phyloP scores from a whole-genome alignment of 2,888 invertebrate species.

The Aspidapion aeneum region DNA sequence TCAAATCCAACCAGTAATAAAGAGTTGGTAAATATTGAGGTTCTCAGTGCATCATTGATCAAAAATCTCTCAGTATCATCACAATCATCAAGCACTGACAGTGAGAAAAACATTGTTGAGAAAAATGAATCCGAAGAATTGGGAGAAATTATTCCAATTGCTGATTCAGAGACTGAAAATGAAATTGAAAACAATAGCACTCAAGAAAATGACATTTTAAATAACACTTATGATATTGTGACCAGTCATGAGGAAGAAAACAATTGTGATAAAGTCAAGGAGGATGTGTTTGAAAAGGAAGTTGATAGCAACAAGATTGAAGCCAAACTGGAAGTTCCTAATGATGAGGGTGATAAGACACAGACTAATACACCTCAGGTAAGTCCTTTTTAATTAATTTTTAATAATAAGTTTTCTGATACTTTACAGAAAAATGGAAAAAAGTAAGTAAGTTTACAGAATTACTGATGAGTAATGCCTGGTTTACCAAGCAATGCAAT shows the following conservation, averaged over 20 bases:
- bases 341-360: background rate
- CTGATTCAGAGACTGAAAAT: constrained; percentile 27
- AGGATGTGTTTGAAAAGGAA: background rate
- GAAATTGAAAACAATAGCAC: constrained; percentile 26
- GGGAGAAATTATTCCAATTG: constrained; percentile 24
- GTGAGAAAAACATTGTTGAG: constrained; percentile 32
- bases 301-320: background rate
- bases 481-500: too few species aligned
- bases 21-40: constrained; percentile 24
- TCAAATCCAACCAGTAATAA: constrained; percentile 15
- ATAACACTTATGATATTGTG: constrained; percentile 5
- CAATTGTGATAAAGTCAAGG: background rate
- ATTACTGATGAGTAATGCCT: too few species aligned
- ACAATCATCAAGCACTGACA: constrained; percentile 32
- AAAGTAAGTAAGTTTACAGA: too few species aligned
- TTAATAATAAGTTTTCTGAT: too few species aligned
- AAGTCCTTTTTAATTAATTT: too few species aligned
- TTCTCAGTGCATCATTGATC: constrained; percentile 32
- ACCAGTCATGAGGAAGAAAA: background rate
- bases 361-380: background rate
- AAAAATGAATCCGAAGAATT: constrained; percentile 30
- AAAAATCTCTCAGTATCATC: constrained; percentile 33
- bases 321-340: background rate
- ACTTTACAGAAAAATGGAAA: too few species aligned
- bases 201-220: constrained; percentile 21